A percentile compares a stretch with the other conserved stretches of the same genome.
phyloP scores from a whole-genome alignment of 2,888 invertebrate species.

The Sphaerophoria taeniata region DNA sequence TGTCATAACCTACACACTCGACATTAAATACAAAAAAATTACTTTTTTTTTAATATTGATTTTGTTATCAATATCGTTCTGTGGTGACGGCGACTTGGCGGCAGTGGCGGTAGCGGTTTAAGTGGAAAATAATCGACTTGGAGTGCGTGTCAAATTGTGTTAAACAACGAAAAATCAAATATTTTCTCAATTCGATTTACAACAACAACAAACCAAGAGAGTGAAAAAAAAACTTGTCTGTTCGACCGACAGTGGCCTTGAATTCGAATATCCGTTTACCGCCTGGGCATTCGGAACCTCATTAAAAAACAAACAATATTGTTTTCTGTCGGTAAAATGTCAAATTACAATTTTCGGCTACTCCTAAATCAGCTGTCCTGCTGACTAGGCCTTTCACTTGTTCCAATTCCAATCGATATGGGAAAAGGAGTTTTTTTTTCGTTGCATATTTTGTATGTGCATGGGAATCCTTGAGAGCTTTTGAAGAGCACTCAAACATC shows the following conservation, averaged over 20 bases:
- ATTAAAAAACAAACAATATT: background rate
- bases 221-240: constrained; percentile 18
- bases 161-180: background rate
- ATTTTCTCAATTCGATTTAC: background rate
- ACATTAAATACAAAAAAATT: constrained; percentile 35
- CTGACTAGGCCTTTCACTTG: background rate
- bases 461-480: constrained; percentile 43
- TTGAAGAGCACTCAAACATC: constrained; percentile 17
- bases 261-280: constrained; percentile 23
- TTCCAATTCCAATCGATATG: constrained; percentile 17
- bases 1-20: constrained; percentile 57
- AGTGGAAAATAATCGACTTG: constrained; percentile 4
- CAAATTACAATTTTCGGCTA: constrained; percentile 6
- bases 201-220: background rate
- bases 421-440: constrained; percentile 12
- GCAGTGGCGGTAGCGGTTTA: background rate
- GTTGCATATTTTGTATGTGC: constrained; percentile 12
- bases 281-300: background rate
- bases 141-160: constrained; percentile 34
- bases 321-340: background rate
- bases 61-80: constrained; percentile 51
- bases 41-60: constrained; percentile 26
- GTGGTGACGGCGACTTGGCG: background rate
- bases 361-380: constrained; percentile 54
- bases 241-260: constrained; percentile 11